Conservation (phyloP, 2,113 vertebrate species). For the Oncorhynchus clarkii region DNA sequence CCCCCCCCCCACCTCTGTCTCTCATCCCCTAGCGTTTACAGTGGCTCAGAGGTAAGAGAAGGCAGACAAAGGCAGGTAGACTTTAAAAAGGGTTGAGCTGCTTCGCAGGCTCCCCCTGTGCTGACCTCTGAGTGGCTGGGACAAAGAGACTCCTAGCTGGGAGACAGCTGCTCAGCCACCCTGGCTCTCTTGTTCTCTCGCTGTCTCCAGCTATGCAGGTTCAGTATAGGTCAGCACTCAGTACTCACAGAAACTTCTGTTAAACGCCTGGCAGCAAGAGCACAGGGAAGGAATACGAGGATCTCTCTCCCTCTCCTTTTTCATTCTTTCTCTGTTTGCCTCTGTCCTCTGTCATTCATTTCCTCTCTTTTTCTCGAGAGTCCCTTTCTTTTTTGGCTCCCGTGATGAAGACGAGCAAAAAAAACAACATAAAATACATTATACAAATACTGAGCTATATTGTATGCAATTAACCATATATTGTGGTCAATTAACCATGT, state of each 20-base stretch:
- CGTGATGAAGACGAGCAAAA: too few species aligned
- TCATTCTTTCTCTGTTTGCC: not conserved
- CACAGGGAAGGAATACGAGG: not conserved
- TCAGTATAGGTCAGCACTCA: not conserved
- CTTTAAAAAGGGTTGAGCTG: not conserved
- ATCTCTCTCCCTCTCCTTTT: not conserved
- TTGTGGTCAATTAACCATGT: too few species aligned
- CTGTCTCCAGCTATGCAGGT: not conserved
- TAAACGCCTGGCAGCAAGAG: not conserved
- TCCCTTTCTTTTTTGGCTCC: not conserved
- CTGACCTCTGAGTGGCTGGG: not conserved
- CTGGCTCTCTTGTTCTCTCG: not conserved
- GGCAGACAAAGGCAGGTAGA: not conserved
- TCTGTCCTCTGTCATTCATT: not conserved
- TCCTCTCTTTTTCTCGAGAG: not conserved
- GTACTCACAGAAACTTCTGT: not conserved
- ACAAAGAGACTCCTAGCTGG: not conserved
- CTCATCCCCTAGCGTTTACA: not conserved
- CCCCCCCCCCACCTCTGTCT: not conserved
- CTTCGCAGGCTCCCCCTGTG: not conserved
- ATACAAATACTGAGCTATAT: too few species aligned
- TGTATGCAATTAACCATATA: too few species aligned
- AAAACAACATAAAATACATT: too few species aligned
- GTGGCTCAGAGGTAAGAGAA: not conserved
- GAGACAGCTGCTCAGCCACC: not conserved